Base-by-base conservation (phyloP, 2,888 invertebrate genomes). In the Acanthococcus lagerstroemiae region DNA sequence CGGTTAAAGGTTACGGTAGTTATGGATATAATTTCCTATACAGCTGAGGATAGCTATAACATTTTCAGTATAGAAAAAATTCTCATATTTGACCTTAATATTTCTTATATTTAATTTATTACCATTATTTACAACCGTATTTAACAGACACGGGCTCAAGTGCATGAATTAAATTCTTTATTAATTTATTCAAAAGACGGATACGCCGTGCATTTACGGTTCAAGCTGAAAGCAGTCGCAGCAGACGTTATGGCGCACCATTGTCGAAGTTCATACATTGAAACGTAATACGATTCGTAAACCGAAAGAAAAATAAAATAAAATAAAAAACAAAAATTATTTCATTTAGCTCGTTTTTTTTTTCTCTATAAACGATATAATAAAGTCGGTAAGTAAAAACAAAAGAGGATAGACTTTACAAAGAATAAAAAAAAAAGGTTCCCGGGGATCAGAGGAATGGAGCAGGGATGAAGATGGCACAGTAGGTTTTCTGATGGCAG, bases 401-500 rank as follows among this genome's bases (percentile, higher is more conserved):
- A 61, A 48, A 61, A 61, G 50, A 50, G 19, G 58, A 46, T 48
- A 44, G 50, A 63, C 37, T 44, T 30, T 21, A 52, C 22, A 54
- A 52, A 54, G n/a, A 52, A 24, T 12, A 24, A 22, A 15, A 22
- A 30, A 24, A 63, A 63, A 63, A 54, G 52, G 30, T 52, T 54
- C 44, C 19, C 19, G 54, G 63, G 22, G 54, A 63, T 30, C 21
- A 54, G 52, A 12, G 63, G 61, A 61, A 44, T 54, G 54, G 52
- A 26, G 61, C 50, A 61, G 63, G 52, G 54, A 54, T 52, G 63
- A 63, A 63, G 63, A 63, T 63, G 63, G 63, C 63, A 63, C 63
- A 63, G 63, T 63, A 63, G 63, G 63, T 63, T 63, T 37, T 63
- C 63, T 63, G 63, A 63, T 63, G 63, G 63, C 63, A 63, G 63